A percentile compares a stretch with the other conserved stretches of the same genome.
These are phyloP conservation scores for Uloborus diversus DNA, from an alignment of 1,140 invertebrate genomes.

Conservation along the genomic window DNA sequence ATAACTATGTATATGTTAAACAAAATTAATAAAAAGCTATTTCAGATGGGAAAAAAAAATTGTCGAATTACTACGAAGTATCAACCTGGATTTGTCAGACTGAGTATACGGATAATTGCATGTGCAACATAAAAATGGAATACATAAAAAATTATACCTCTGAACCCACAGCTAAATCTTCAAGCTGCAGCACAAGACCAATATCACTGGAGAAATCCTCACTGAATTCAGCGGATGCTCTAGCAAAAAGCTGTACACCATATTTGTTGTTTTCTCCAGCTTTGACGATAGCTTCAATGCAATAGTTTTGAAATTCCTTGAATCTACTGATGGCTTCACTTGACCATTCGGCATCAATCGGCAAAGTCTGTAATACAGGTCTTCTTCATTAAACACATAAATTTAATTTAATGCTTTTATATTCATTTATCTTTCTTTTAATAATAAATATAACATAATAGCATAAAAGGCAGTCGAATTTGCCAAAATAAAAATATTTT, in stretches of 20 bases:
- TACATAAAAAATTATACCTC: background rate
- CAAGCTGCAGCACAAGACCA: conserved; percentile 5
- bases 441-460: too few relatives aligned
- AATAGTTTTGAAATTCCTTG: conserved; percentile 13
- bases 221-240: background rate
- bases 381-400: background rate
- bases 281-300: conserved; percentile 13
- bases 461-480: too few relatives aligned
- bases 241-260: conserved; percentile 29
- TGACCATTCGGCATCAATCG: conserved; percentile 9
- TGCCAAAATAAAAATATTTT: background rate
- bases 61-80: too few relatives aligned
- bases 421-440: too few relatives aligned
- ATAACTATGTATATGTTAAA: too few relatives aligned
- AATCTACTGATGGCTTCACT: background rate
- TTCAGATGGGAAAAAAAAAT: too few relatives aligned
- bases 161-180: background rate
- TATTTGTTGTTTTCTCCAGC: background rate
- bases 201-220: conserved; percentile 29
- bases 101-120: too few relatives aligned
- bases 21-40: too few relatives aligned
- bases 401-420: background rate
- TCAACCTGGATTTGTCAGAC: too few relatives aligned
- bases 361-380: conserved; percentile 3
- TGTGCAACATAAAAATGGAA: too few relatives aligned